Evolutionary conservation across 2,113 vertebrate species (phyloP).

Genomic region (Lampris incognitus): DNA sequence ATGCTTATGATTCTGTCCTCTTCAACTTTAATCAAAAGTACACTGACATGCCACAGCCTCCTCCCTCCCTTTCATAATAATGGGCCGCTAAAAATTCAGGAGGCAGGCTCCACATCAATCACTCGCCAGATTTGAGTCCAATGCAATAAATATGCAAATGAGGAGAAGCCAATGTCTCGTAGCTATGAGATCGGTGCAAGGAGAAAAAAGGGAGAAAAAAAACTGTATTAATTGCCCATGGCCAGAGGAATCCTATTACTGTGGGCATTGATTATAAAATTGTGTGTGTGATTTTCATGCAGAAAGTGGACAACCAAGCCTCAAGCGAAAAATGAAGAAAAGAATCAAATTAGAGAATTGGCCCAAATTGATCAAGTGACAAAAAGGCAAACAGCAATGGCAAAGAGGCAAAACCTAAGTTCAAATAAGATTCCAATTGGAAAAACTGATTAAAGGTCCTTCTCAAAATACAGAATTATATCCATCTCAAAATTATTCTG

Average conservation of each 20-base stretch:
- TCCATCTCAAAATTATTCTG: background rate
- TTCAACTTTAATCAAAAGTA: constrained; percentile 99
- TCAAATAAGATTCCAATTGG: constrained; percentile 60
- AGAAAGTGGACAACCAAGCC: constrained; percentile 72
- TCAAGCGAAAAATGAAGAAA: constrained; percentile 63
- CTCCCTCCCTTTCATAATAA: constrained; percentile 91
- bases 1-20: constrained; percentile 92
- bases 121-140: constrained; percentile 96
- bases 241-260: constrained; percentile 99
- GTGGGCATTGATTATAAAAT: constrained; percentile 99
- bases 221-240: constrained; percentile 99
- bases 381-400: constrained; percentile 52
- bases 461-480: constrained; percentile 17
- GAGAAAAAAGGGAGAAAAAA: constrained; percentile 80
- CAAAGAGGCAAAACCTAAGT: constrained; percentile 50
- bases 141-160: constrained; percentile 99
- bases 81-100: constrained; percentile 99
- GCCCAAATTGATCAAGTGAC: constrained; percentile 53
- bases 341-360: constrained; percentile 73
- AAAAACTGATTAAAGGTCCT: constrained; percentile 28
- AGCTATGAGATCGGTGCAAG: constrained; percentile 94
- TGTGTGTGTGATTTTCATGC: constrained; percentile 91
- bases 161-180: constrained; percentile 96
- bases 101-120: constrained; percentile 99
- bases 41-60: constrained; percentile 84